Evolutionary conservation across 2,113 vertebrate species (phyloP).

Genomic region (Bombycilla garrulus): DNA sequence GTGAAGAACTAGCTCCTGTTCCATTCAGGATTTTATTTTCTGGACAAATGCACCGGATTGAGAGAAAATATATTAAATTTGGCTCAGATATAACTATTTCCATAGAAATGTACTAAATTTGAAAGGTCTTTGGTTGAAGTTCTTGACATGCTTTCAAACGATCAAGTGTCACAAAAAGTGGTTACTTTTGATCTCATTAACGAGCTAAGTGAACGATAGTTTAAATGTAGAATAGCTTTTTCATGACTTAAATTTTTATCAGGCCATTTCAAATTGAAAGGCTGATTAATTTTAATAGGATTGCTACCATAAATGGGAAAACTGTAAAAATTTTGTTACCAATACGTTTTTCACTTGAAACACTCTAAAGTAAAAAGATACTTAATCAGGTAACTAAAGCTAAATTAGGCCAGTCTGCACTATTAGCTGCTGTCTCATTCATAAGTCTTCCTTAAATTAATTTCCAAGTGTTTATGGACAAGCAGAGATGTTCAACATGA

Average conservation of each 20-base stretch:
- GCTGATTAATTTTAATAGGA: conserved; percentile 53
- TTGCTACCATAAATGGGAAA: conserved; percentile 38
- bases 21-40: background rate
- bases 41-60: background rate
- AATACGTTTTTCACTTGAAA: conserved; percentile 30
- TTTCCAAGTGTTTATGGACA: background rate
- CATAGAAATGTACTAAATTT: conserved; percentile 4
- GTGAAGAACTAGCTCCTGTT: background rate
- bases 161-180: conserved; percentile 52
- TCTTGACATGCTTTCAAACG: conserved; percentile 41
- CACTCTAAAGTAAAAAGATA: background rate
- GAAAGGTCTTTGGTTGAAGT: conserved; percentile 46
- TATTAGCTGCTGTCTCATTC: background rate
- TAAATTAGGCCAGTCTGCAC: background rate
- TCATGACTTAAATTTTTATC: conserved; percentile 47
- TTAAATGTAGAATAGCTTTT: conserved; percentile 41
- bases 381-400: background rate
- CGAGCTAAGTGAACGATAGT: conserved; percentile 11
- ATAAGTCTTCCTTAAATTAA: background rate
- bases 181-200: conserved; percentile 50
- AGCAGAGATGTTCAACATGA: background rate
- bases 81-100: conserved; percentile 10
- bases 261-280: conserved; percentile 29
- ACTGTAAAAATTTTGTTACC: conserved; percentile 43
- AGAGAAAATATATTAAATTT: background rate